A percentile compares a stretch with the other conserved stretches of the same genome.
Conservation (phyloP, 2,113 vertebrate genomes). For the Daphoenositta chrysoptera region DNA sequence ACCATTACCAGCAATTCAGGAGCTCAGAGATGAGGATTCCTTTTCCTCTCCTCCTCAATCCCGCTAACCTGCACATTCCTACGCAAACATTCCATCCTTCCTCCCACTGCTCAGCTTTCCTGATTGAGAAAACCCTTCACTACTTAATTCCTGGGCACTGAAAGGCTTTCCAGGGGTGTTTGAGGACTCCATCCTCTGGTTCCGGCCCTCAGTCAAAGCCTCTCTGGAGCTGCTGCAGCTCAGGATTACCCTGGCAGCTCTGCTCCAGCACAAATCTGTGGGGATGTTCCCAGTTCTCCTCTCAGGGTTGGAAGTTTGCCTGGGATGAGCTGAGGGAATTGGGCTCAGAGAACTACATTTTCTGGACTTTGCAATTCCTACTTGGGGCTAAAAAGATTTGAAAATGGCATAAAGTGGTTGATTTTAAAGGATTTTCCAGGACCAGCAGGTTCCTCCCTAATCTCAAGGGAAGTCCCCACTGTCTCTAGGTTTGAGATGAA, state of each 20-base stretch:
- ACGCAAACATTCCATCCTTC: background rate
- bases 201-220: background rate
- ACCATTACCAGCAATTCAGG: background rate
- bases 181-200: background rate
- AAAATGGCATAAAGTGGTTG: background rate
- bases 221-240: background rate
- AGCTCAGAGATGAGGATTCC: background rate
- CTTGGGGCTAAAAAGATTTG: background rate
- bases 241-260: background rate
- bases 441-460: background rate
- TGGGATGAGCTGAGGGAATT: background rate
- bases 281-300: rapidly evolving
- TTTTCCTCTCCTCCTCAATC: background rate
- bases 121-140: background rate
- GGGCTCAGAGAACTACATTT: background rate
- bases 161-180: background rate
- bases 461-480: background rate
- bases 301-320: background rate
- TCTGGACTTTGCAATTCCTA: background rate
- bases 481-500: rapidly evolving
- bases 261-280: background rate
- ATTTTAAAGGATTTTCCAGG: background rate
- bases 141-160: too few relatives aligned
- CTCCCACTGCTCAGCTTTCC: background rate
- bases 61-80: background rate